Percentiles rank a stretch among this genome's conserved stretches.
phyloP scores from a whole-genome alignment of 2,113 vertebrate genomes.

The Corythornis madagascariensis region DNA sequence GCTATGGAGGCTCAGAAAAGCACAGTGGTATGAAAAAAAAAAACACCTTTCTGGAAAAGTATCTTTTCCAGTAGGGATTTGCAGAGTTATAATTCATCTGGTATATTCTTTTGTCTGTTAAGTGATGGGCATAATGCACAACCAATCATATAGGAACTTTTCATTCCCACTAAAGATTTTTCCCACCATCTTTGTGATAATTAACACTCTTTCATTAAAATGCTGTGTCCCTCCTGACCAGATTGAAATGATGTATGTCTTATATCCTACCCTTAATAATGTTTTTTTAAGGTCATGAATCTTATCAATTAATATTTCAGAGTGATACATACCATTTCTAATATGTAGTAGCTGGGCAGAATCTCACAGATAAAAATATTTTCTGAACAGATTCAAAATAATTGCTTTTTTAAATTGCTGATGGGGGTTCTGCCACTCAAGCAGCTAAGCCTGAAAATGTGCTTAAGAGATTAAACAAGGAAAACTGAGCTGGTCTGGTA shows the following conservation, averaged over 20 bases:
- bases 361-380: slow-evolving; percentile 49
- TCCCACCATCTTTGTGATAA: slow-evolving; percentile 26
- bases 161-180: neutral
- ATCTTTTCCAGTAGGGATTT: slow-evolving; percentile 36
- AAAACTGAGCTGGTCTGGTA: slow-evolving; percentile 64
- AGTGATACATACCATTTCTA: slow-evolving; percentile 51
- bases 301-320: slow-evolving; percentile 67
- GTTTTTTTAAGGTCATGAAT: slow-evolving; percentile 57
- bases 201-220: slow-evolving; percentile 62
- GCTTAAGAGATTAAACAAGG: slow-evolving; percentile 73
- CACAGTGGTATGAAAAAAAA: neutral
- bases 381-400: slow-evolving; percentile 69
- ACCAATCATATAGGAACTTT: neutral
- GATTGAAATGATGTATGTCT: neutral
- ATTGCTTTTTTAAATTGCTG: slow-evolving; percentile 73
- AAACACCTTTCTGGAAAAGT: neutral
- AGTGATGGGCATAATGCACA: neutral
- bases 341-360: slow-evolving; percentile 1
- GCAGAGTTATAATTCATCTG: neutral
- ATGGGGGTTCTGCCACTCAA: slow-evolving; percentile 64
- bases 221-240: neutral
- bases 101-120: neutral
- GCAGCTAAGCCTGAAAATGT: slow-evolving; percentile 71
- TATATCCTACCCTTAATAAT: slow-evolving; percentile 8
- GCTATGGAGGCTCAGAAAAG: neutral